phyloP scores from a whole-genome alignment of 2,888 invertebrate genomes.

The Epistrophe grossulariae region DNA sequence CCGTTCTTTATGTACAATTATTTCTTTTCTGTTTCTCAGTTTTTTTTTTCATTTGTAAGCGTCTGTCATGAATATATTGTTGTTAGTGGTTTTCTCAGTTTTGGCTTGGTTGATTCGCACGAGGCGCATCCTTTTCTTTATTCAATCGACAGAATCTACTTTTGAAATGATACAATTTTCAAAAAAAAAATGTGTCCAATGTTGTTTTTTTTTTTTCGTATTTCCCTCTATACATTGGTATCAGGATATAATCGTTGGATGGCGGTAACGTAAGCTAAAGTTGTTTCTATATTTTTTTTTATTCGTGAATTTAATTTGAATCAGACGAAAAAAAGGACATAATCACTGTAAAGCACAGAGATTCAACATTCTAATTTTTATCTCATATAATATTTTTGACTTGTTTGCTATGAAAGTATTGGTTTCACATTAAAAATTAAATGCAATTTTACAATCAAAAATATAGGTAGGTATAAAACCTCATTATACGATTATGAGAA shows the following conservation, averaged over 20 bases:
- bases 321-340: conserved; percentile 56
- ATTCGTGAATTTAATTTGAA: conserved; percentile 59
- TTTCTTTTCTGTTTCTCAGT: conserved; percentile 45
- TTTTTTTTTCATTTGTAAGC: conserved; percentile 9
- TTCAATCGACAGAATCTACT: conserved; percentile 27
- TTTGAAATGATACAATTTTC: conserved; percentile 47
- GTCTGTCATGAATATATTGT: neutral
- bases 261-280: conserved; percentile 9
- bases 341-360: conserved; percentile 31
- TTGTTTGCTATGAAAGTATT: neutral
- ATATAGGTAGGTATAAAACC: no score
- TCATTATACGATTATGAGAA: no score
- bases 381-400: neutral
- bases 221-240: neutral
- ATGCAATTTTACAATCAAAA: no score
- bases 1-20: conserved; percentile 48
- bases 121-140: conserved; percentile 52
- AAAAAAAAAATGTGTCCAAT: neutral
- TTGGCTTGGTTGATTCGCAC: conserved; percentile 21
- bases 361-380: neutral
- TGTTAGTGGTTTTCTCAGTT: neutral
- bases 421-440: neutral
- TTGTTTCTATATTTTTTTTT: conserved; percentile 20
- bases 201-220: neutral
- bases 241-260: neutral